Evolutionary conservation across 2,888 invertebrate genomes (phyloP).

Genomic region (Colostygia pectinataria): DNA sequence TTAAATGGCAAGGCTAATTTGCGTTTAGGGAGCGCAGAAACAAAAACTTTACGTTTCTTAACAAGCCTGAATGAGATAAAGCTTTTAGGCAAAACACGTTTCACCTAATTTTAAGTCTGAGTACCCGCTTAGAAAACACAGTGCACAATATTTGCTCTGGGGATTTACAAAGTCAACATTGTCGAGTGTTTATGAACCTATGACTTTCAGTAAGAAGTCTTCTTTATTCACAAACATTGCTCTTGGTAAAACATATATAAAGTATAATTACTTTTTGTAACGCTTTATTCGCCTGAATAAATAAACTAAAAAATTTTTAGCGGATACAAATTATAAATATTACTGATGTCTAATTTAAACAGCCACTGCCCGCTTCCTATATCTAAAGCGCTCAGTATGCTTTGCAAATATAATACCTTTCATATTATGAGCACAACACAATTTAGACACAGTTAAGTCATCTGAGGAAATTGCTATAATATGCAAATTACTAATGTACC

Average conservation of each 20-base stretch:
- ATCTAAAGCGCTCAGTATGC: no score
- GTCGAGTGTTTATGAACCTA: conserved; percentile 18
- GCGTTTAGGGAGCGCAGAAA: conserved; percentile 33
- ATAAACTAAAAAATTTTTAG: no score
- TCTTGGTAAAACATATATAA: no score
- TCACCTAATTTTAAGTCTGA: conserved; percentile 53
- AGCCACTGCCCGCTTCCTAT: no score
- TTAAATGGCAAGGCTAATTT: conserved; percentile 23
- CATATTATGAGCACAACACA: no score
- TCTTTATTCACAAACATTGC: not conserved
- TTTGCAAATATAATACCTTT: no score
- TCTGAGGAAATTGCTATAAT: not conserved
- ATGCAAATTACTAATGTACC: conserved; percentile 1
- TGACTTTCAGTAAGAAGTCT: conserved; percentile 11
- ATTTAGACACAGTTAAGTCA: not conserved
- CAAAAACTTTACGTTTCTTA: conserved; percentile 57
- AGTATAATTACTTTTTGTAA: no score
- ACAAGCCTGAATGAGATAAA: conserved; percentile 65
- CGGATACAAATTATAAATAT: no score
- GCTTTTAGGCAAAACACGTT: conserved; percentile 71
- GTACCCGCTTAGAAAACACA: conserved; percentile 48
- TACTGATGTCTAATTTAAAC: no score
- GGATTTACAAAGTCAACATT: conserved; percentile 42
- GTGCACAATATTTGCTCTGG: conserved; percentile 52
- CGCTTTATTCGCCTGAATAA: no score